Base-by-base conservation (phyloP, 1,140 invertebrate genomes). In the Copidosoma floridanum region DNA sequence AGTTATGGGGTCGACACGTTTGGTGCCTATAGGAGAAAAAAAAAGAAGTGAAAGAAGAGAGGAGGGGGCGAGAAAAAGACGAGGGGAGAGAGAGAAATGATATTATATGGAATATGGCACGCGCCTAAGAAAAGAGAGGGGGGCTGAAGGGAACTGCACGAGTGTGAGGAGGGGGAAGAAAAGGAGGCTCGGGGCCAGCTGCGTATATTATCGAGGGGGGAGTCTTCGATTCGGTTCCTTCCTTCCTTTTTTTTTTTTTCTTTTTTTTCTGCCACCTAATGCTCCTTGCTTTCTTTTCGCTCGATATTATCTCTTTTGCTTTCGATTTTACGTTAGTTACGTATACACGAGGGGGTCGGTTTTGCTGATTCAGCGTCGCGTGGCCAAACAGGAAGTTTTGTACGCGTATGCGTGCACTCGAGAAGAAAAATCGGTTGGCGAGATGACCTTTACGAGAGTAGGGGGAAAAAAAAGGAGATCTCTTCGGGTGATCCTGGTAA, bases 1-100 rank as follows among this genome's bases (percentile, higher is more conserved):
- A 62, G 58, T 64, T 56, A 54, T 51, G 61, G 54, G 32, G 68
- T 68, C 74, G 11, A 24, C 44, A 73, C 68, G 68, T 70, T 57
- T 61, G 57, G 63, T 64, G 53, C 50, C 63, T 29, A 64, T 57
- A 61, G 61, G 57, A 61, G 64, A 54, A 57, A 66, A 66, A 66
- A 64, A 66, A 59, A 71, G 60, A 32, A n/a, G 44, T 60, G 55
- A 64, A 52, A 62, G 46, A 46, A 56, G 21, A 21, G 16, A 37
- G 12, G 21, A 18, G 21, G 21, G 38, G 51, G 29, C 27, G 41
- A 53, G 50, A 37, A 56, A 67, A 69, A 68, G 71, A 75, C 71
- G 75, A 40, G 37, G 37, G 38, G 12, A 41, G 46, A 51, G 61
- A 47, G 60, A 63, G 35, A 56, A 63, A 62, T n/a, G n/a, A n/a